Percentiles rank a stretch among this genome's conserved stretches.
Conservation (phyloP, 1,140 invertebrate genomes). For the Drosophila nannoptera region DNA sequence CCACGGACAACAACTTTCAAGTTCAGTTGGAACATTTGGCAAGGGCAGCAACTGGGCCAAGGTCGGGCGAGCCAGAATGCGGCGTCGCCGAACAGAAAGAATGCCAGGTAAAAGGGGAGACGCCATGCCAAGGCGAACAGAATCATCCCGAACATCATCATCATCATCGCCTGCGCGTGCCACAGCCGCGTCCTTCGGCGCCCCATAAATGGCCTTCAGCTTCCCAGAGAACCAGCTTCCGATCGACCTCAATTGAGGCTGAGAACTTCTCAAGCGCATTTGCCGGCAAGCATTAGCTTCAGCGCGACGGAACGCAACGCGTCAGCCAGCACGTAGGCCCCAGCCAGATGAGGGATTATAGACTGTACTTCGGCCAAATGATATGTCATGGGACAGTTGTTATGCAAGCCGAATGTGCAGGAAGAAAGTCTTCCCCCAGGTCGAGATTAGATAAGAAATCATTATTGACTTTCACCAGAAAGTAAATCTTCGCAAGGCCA, state of each 20-base stretch:
- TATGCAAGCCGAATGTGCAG: not conserved
- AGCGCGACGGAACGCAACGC: conserved; percentile 43
- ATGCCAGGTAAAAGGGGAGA: conserved; percentile 32
- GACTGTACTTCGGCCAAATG: not conserved
- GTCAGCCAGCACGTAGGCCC: conserved; percentile 61
- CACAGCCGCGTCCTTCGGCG: not conserved
- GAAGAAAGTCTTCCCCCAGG: not conserved
- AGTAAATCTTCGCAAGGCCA: too few relatives aligned
- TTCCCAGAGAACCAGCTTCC: not conserved
- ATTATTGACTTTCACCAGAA: too few relatives aligned
- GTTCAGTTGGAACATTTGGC: conserved; percentile 67
- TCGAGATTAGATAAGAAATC: too few relatives aligned
- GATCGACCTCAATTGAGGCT: conserved; percentile 18
- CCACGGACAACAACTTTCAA: conserved; percentile 73
- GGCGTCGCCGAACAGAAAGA: conserved; percentile 40
- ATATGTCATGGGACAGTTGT: conserved; percentile 4
- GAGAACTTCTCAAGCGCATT: conserved; percentile 35
- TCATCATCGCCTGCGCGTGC: not conserved
- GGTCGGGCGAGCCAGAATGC: conserved; percentile 54
- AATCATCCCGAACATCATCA: not conserved
- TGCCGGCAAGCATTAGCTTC: conserved; percentile 12
- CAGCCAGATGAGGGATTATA: conserved; percentile 25
- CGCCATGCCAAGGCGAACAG: conserved; percentile 27
- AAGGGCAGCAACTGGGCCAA: conserved; percentile 68
- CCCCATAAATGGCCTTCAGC: conserved; percentile 26